These are phyloP conservation scores for Hycleus cichorii DNA, from an alignment of 1,140 invertebrate genomes.

Conservation along the genomic window DNA sequence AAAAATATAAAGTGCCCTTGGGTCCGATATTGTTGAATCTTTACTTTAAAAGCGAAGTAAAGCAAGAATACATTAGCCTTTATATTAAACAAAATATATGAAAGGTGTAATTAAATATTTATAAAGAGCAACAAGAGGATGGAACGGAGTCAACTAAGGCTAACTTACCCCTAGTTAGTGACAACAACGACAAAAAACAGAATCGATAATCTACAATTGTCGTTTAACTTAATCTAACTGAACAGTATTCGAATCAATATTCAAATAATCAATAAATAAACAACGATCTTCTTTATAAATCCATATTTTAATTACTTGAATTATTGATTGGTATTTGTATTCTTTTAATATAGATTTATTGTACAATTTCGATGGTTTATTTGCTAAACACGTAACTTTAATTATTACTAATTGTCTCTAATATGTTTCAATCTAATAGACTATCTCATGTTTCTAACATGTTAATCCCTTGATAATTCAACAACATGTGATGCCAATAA, in stretches of 20 bases:
- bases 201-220: constrained; percentile 11
- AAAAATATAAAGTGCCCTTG: constrained; percentile 14
- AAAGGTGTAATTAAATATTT: constrained; percentile 16
- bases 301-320: no score
- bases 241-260: no score
- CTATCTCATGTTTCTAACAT: constrained; percentile 12
- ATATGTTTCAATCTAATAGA: constrained; percentile 17
- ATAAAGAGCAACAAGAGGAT: constrained; percentile 12
- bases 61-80: constrained; percentile 15
- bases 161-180: no score
- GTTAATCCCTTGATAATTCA: constrained; percentile 14
- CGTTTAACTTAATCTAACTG: background rate
- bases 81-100: constrained; percentile 15
- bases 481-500: constrained; percentile 15
- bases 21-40: constrained; percentile 12
- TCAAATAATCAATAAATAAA: constrained; percentile 14
- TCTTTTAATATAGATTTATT: constrained; percentile 20
- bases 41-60: constrained; percentile 15
- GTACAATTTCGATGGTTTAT: constrained; percentile 19
- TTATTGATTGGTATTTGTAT: no score
- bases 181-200: no score
- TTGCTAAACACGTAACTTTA: constrained; percentile 20
- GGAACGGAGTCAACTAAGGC: no score
- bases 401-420: constrained; percentile 21
- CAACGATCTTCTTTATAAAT: constrained; percentile 4